These are phyloP conservation scores for Nothobranchius furzeri DNA, from an alignment of 2,113 vertebrate species.

Conservation along the genomic window DNA sequence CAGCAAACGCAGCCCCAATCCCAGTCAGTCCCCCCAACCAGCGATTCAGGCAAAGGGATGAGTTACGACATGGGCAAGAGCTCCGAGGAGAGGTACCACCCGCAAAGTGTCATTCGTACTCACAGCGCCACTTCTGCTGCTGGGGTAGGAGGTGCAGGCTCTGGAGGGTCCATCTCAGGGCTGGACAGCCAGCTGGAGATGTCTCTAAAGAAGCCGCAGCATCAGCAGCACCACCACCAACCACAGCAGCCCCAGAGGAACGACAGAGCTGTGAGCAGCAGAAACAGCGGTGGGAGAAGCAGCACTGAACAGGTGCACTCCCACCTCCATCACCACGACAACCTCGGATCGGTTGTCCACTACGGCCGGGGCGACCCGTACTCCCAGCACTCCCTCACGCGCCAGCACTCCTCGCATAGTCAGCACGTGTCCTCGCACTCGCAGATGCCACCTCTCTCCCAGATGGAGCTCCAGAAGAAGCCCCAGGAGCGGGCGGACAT, in stretches of 20 bases:
- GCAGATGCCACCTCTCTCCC: slow-evolving; percentile 74
- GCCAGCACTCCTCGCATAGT: slow-evolving; percentile 73
- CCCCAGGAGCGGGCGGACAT: slow-evolving; percentile 81
- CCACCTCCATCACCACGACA: slow-evolving; percentile 81
- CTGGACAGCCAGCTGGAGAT: slow-evolving; percentile 89
- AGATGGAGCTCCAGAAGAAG: slow-evolving; percentile 83
- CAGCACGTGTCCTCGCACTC: slow-evolving; percentile 75
- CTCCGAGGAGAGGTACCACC: slow-evolving; percentile 87
- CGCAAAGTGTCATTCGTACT: slow-evolving; percentile 93
- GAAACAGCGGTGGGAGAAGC: slow-evolving; percentile 82
- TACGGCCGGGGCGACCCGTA: slow-evolving; percentile 84
- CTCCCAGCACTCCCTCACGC: slow-evolving; percentile 74
- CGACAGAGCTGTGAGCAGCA: slow-evolving; percentile 81
- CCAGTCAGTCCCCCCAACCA: slow-evolving; percentile 73
- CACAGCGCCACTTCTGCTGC: slow-evolving; percentile 84
- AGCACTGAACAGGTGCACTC: slow-evolving; percentile 77
- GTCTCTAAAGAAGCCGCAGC: slow-evolving; percentile 84
- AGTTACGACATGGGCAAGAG: slow-evolving; percentile 80
- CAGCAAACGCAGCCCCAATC: slow-evolving; percentile 76
- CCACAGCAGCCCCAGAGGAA: slow-evolving; percentile 75
- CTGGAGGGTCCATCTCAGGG: slow-evolving; percentile 70
- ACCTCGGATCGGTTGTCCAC: slow-evolving; percentile 89
- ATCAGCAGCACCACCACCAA: slow-evolving; percentile 70
- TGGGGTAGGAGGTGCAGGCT: slow-evolving; percentile 69
- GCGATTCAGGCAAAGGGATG: slow-evolving; percentile 79